phyloP scores from a whole-genome alignment of 2,888 invertebrate species.

The Norana najaformis region DNA sequence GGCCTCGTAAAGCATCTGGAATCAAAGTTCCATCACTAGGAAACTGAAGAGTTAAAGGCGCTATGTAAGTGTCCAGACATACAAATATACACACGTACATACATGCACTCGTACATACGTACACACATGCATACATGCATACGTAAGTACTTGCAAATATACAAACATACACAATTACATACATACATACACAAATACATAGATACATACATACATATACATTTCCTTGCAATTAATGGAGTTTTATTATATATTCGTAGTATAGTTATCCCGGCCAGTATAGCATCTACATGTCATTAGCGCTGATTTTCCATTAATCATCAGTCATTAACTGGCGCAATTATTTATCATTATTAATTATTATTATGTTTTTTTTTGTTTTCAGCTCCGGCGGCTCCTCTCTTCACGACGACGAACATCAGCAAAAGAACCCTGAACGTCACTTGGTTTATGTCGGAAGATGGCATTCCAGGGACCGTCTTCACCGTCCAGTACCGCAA shows the following conservation, averaged over 20 bases:
- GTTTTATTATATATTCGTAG: too few relatives aligned
- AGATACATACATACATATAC: not conserved
- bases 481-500: constrained; percentile 79
- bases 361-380: not conserved
- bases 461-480: constrained; percentile 84
- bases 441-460: constrained; percentile 69
- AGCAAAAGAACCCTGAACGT: constrained; percentile 60
- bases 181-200: not conserved
- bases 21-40: too few relatives aligned
- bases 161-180: not conserved
- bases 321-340: too few relatives aligned
- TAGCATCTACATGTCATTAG: too few relatives aligned
- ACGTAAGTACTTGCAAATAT: not conserved
- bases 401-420: constrained; percentile 52
- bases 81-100: not conserved
- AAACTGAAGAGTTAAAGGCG: too few relatives aligned
- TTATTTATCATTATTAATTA: not conserved
- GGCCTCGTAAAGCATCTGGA: not conserved
- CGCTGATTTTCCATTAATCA: too few relatives aligned
- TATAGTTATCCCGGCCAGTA: too few relatives aligned
- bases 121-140: not conserved
- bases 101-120: not conserved
- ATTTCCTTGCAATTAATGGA: too few relatives aligned
- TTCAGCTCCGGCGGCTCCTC: constrained; percentile 56
- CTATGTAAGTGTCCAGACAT: not conserved